phyloP scores from a whole-genome alignment of 2,113 vertebrate genomes.

The Pantherophis guttatus region DNA sequence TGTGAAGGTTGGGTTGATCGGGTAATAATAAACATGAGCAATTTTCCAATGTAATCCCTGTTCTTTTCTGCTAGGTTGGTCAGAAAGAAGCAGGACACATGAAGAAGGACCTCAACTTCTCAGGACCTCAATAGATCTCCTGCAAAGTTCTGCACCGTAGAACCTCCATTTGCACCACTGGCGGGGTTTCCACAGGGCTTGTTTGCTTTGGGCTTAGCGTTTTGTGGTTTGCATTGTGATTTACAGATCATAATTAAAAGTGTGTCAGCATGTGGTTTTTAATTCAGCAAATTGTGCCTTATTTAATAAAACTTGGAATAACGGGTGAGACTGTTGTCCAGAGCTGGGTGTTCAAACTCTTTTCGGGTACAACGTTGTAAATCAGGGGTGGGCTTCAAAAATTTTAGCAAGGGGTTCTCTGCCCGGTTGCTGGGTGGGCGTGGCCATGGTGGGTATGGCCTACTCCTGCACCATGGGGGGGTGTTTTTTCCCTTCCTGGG shows the following conservation, averaged over 20 bases:
- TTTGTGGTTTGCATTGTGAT: background rate
- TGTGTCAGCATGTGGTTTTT: background rate
- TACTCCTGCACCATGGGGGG: no score
- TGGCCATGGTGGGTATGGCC: no score
- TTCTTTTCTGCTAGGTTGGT: background rate
- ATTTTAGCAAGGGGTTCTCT: no score
- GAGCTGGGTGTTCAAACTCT: background rate
- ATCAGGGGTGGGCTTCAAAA: no score
- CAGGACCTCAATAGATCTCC: background rate
- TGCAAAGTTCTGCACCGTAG: background rate
- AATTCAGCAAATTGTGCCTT: background rate
- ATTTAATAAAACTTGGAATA: background rate
- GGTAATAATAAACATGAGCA: background rate
- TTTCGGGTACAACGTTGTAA: background rate
- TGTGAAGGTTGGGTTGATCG: background rate
- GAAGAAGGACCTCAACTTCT: background rate
- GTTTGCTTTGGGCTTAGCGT: background rate
- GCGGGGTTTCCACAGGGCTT: background rate
- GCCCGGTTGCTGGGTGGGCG: no score
- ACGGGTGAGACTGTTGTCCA: background rate
- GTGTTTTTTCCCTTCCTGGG: no score
- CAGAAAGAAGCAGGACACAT: background rate
- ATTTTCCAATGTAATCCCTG: background rate
- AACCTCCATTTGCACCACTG: background rate
- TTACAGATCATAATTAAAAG: background rate